These are phyloP conservation scores for Dioctria linearis DNA, from an alignment of 2,888 invertebrate species.

Conservation along the genomic window DNA sequence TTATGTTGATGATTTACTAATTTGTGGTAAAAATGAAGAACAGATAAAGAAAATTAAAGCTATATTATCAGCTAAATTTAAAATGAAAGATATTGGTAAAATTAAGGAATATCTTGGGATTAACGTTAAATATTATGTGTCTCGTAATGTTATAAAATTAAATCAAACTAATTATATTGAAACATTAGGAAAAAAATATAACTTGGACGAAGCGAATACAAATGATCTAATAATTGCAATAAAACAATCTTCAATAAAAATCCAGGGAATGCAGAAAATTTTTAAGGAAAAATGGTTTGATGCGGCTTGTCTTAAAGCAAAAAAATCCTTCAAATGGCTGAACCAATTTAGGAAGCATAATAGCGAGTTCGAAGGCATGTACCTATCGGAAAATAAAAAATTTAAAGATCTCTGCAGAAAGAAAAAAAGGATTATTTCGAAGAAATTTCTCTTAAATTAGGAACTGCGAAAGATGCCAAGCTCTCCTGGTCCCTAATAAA, in stretches of 20 bases:
- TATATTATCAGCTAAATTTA: slow-evolving; percentile 54
- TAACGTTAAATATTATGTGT: neutral
- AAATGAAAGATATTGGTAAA: slow-evolving; percentile 64
- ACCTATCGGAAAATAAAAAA: slow-evolving; percentile 61
- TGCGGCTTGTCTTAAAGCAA: no score
- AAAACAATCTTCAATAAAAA: no score
- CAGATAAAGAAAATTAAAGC: neutral
- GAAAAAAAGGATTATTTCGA: no score
- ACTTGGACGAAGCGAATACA: slow-evolving; percentile 50
- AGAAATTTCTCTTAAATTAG: no score
- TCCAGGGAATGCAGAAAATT: no score
- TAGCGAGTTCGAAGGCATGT: slow-evolving; percentile 63
- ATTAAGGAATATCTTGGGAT: slow-evolving; percentile 63
- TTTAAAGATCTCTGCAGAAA: no score
- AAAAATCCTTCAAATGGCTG: slow-evolving; percentile 32
- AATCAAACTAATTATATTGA: neutral
- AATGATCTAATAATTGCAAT: slow-evolving; percentile 52
- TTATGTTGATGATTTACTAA: slow-evolving; percentile 57
- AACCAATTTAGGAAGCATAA: slow-evolving; percentile 60
- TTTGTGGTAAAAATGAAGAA: slow-evolving; percentile 54
- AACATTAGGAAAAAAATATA: slow-evolving; percentile 8
- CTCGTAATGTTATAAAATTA: neutral
- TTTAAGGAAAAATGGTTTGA: no score
- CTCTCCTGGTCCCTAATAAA: no score
- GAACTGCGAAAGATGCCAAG: no score